Base-by-base conservation (phyloP, 2,888 invertebrate species). In the Chaitophorus viminalis region DNA sequence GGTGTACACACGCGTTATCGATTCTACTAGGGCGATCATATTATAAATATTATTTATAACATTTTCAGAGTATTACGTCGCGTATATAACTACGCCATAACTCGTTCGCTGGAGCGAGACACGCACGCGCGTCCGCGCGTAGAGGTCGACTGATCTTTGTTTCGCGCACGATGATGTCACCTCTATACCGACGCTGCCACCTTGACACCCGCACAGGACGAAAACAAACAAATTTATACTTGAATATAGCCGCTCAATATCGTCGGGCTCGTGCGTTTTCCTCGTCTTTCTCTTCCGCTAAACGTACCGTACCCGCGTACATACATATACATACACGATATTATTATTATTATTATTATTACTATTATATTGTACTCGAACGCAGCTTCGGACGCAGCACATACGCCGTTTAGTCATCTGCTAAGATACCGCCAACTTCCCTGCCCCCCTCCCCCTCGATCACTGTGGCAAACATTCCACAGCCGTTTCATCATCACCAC, bases 401-500 rank as follows among this genome's bases (percentile, higher is more conserved):
- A 29, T 29, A 3, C 68, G 72, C 52, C 39, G 76, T 84, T 84
- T 75, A 83, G 75, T 83, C 74, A 83, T 83, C 54, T 39, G 74
- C 74, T 18, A 39, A 17, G 0, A 52, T 25, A n/a, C 82, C 52
- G 54, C 60, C 65, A 46, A 31, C n/a, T 46, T 21, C 25, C 81
- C 36, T 25, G 25, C 4, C 18, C 21, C 3, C 11, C 33, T 29
- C 39, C 36, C 78, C 4, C 65, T 17, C 60, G 17, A n/a, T 68
- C 68, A 3, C 31, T 17, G 70, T 18, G 1, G 0, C 65, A 1
- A 14, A 31, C 65, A 85, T 85, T 85, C 84, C 84, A 68, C 46
- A 52, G 65, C 3, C 68, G 65, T 85, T 85, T 85, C 84, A 77
- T 85, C 84, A 85, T 85, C 76, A 68, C 76, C 46, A 77, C 76